These are phyloP conservation scores for Lasioglossum zephyrum DNA, from an alignment of 2,888 invertebrate species.

Conservation along the genomic window DNA sequence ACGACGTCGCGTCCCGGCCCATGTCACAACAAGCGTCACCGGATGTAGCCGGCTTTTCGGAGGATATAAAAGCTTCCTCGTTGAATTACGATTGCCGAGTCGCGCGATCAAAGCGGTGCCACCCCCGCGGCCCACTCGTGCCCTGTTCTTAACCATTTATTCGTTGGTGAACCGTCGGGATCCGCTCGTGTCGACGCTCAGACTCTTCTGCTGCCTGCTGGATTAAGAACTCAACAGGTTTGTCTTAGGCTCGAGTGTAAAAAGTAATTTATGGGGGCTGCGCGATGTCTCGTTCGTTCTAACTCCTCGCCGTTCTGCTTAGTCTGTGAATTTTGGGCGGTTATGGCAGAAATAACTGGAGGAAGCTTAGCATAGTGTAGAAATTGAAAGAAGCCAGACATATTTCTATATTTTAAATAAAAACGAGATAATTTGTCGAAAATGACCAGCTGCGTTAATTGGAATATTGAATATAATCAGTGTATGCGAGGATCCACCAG, in stretches of 20 bases:
- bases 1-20: conserved; percentile 55
- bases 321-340: background rate
- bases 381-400: background rate
- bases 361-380: background rate
- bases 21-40: conserved; percentile 67
- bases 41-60: conserved; percentile 39
- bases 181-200: background rate
- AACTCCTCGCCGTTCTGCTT: background rate
- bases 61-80: conserved; percentile 42
- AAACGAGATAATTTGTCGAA: background rate
- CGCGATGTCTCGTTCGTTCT: background rate
- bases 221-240: conserved; percentile 1
- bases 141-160: background rate
- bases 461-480: background rate
- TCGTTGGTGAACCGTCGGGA: conserved; percentile 3
- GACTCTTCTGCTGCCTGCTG: background rate
- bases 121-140: background rate
- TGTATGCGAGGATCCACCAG: background rate
- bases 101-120: conserved; percentile 40
- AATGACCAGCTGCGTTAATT: background rate
- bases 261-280: background rate
- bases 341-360: background rate
- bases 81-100: conserved; percentile 49
- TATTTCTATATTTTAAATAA: no score
- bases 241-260: background rate